These are phyloP conservation scores for Dicrurus megarhynchus DNA, from an alignment of 2,113 vertebrate genomes.

Conservation along the genomic window DNA sequence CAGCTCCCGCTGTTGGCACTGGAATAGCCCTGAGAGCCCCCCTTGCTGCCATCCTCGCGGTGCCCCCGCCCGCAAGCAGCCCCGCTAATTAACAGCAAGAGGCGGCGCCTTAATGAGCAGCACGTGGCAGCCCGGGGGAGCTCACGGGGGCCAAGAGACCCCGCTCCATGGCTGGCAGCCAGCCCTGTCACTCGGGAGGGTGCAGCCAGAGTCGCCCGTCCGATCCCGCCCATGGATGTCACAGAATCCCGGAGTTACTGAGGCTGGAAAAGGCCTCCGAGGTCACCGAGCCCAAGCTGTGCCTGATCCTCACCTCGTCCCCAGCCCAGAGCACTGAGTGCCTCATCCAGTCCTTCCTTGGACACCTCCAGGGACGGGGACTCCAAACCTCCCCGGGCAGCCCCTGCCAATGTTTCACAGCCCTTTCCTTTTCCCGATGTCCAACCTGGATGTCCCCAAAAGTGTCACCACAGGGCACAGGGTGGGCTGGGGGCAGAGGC, in stretches of 20 bases:
- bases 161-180: rapidly evolving
- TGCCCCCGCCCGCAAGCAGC: background rate
- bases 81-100: background rate
- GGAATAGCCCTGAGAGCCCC: background rate
- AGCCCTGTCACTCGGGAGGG: rapidly evolving
- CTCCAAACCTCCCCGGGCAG: background rate
- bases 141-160: rapidly evolving
- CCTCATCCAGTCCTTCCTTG: rapidly evolving
- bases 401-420: rapidly evolving
- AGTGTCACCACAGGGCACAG: rapidly evolving
- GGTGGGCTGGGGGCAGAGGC: background rate
- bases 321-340: background rate
- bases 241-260: rapidly evolving
- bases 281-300: background rate
- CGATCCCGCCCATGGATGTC: rapidly evolving
- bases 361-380: rapidly evolving
- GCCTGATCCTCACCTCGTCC: background rate
- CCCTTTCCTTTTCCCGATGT: background rate
- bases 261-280: background rate
- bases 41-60: background rate
- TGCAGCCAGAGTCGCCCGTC: rapidly evolving
- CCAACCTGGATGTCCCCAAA: background rate
- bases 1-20: rapidly evolving
- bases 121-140: background rate
- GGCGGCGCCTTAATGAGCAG: background rate